These are phyloP conservation scores for Sclerurus mexicanus DNA, from an alignment of 2,113 vertebrate genomes.

Conservation along the genomic window DNA sequence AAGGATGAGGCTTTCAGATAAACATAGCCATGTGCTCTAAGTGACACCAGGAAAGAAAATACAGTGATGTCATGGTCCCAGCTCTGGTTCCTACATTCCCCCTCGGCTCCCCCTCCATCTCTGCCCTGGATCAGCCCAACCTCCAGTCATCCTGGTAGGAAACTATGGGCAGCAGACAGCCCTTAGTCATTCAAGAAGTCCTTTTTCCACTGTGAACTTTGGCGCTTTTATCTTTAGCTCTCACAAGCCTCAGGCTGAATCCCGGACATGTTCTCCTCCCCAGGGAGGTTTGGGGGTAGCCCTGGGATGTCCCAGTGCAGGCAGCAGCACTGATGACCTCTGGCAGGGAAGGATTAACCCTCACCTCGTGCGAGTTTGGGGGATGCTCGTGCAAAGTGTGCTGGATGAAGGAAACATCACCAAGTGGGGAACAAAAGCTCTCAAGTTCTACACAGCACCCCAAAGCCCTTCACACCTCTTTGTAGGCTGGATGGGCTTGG, in stretches of 20 bases:
- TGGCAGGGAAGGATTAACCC: neutral
- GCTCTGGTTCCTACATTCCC: neutral
- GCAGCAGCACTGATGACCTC: neutral
- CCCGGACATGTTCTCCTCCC: rapidly evolving
- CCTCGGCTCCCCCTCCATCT: neutral
- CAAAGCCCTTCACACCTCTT: neutral
- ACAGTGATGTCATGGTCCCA: neutral
- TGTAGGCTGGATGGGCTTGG: neutral
- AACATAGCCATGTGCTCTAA: slow-evolving; percentile 23
- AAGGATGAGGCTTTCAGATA: slow-evolving; percentile 18
- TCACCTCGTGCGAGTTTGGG: rapidly evolving
- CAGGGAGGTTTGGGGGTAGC: neutral
- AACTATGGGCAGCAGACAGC: neutral
- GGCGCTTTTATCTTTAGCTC: neutral
- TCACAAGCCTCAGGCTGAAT: neutral
- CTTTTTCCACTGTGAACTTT: neutral
- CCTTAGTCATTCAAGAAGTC: neutral
- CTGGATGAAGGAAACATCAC: neutral
- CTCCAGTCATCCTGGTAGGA: neutral
- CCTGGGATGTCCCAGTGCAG: neutral
- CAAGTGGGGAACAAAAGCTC: neutral
- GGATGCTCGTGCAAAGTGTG: neutral
- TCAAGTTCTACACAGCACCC: neutral
- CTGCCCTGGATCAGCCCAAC: neutral
- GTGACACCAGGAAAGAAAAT: slow-evolving; percentile 11